phyloP scores from a whole-genome alignment of 2,113 vertebrate species.

The Monopterus albus region DNA sequence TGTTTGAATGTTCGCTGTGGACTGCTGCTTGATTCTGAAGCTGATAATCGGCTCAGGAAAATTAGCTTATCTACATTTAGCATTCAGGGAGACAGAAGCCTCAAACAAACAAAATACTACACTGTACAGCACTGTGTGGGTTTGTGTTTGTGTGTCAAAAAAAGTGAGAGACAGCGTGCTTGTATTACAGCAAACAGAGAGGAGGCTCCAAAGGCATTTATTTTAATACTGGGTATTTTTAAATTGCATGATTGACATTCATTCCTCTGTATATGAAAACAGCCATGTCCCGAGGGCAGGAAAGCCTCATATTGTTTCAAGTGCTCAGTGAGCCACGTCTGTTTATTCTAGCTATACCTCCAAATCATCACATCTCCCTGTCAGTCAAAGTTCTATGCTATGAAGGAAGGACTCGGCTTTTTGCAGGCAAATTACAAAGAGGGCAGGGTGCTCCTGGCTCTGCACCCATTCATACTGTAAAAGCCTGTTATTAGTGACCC shows the following conservation, averaged over 20 bases:
- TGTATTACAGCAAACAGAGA: slow-evolving; percentile 1
- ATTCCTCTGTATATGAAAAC: slow-evolving; percentile 34
- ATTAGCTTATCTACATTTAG: slow-evolving; percentile 75
- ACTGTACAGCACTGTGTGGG: slow-evolving; percentile 20
- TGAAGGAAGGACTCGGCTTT: slow-evolving; percentile 19
- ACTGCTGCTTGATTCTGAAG: slow-evolving; percentile 67
- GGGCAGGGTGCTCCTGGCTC: slow-evolving; percentile 17
- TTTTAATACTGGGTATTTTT: slow-evolving; percentile 40
- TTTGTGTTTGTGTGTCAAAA: slow-evolving; percentile 6
- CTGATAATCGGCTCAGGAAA: slow-evolving; percentile 73
- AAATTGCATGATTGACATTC: slow-evolving; percentile 67
- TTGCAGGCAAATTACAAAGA: slow-evolving; percentile 49
- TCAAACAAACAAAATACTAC: slow-evolving; percentile 48
- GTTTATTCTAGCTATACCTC: slow-evolving; percentile 59
- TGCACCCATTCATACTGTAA: slow-evolving; percentile 38
- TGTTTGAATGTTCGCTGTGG: slow-evolving; percentile 57
- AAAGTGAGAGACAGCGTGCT: slow-evolving; percentile 1
- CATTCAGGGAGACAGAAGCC: slow-evolving; percentile 66
- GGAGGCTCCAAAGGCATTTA: neutral
- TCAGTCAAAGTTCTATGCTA: slow-evolving; percentile 65
- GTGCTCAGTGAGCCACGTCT: slow-evolving; percentile 52
- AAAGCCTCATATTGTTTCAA: slow-evolving; percentile 50
- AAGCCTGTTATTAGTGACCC: slow-evolving; percentile 61
- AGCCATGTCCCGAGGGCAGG: slow-evolving; percentile 39
- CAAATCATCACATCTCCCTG: slow-evolving; percentile 62